phyloP scores from a whole-genome alignment of 2,888 invertebrate species.

The Willowsia nigromaculata region DNA sequence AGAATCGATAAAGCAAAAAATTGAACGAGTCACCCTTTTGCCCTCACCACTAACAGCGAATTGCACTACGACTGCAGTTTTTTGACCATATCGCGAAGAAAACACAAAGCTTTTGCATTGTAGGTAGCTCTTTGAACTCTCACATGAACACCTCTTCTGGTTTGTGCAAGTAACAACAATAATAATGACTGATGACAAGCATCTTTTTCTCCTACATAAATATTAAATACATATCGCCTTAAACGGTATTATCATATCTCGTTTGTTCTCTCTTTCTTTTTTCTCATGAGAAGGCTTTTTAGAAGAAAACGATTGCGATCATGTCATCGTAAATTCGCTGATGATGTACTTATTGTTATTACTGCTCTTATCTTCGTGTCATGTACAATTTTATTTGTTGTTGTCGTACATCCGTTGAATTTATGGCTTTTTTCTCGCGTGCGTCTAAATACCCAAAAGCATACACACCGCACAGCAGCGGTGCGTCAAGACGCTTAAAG shows the following conservation, averaged over 20 bases:
- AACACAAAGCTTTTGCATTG: too few species aligned
- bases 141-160: neutral
- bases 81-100: too few species aligned
- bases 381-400: neutral
- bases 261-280: neutral
- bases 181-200: neutral
- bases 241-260: neutral
- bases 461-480: neutral
- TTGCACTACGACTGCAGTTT: too few species aligned
- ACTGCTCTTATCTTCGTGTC: neutral
- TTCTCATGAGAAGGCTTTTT: neutral
- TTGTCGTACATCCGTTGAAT: slow-evolving; percentile 29
- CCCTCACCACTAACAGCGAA: neutral
- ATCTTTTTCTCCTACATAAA: neutral
- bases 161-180: neutral
- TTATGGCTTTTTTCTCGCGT: neutral
- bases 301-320: neutral
- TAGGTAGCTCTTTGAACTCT: neutral
- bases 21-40: neutral
- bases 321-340: slow-evolving; percentile 34
- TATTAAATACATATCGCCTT: too few species aligned
- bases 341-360: neutral
- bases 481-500: neutral
- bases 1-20: neutral
- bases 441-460: neutral